Conservation (phyloP, 2,888 invertebrate genomes). For the Epinotia brunnichana region DNA sequence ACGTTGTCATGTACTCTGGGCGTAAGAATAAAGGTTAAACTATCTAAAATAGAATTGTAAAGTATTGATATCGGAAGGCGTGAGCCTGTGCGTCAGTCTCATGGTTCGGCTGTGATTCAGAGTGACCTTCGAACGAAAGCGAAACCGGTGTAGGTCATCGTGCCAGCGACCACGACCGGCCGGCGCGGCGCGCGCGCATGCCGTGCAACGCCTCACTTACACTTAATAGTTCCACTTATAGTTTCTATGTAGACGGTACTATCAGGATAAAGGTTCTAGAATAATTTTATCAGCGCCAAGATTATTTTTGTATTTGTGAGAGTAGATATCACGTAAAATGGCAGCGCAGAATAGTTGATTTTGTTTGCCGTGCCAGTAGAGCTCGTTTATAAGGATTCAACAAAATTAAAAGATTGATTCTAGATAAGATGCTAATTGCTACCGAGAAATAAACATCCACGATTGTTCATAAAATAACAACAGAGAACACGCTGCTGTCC, state of each 20-base stretch:
- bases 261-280: not conserved
- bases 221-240: slow-evolving; percentile 31
- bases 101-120: slow-evolving; percentile 65
- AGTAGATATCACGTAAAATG: too few species aligned
- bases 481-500: too few species aligned
- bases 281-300: not conserved
- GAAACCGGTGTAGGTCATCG: slow-evolving; percentile 80
- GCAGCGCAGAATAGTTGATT: too few species aligned
- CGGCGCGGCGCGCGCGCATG: not conserved
- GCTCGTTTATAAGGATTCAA: too few species aligned
- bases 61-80: slow-evolving; percentile 45
- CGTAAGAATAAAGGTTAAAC: not conserved
- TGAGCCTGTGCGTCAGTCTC: slow-evolving; percentile 33
- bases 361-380: too few species aligned
- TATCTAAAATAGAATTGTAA: slow-evolving; percentile 10
- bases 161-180: slow-evolving; percentile 49
- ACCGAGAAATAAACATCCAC: too few species aligned
- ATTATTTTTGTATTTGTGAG: not conserved
- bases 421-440: too few species aligned
- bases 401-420: too few species aligned
- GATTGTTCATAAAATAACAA: too few species aligned
- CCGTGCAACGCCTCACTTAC: slow-evolving; percentile 60
- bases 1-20: not conserved
- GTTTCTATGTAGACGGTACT: not conserved
- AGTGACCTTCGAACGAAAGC: slow-evolving; percentile 79